These are phyloP conservation scores for Drosophila micromelanica DNA, from an alignment of 1,140 invertebrate species.

Conservation along the genomic window DNA sequence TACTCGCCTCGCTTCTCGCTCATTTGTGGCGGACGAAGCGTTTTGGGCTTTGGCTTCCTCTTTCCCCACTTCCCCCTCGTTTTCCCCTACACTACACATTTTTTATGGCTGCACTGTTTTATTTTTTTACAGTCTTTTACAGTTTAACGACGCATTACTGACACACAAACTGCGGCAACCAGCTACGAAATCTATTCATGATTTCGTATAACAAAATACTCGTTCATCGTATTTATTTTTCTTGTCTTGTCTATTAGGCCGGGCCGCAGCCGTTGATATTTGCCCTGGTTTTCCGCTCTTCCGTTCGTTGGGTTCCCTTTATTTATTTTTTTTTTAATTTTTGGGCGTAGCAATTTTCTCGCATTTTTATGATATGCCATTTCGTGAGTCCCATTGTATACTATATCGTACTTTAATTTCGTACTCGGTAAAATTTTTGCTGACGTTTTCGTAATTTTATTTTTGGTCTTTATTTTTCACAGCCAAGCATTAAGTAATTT, in stretches of 20 bases:
- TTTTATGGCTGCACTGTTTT: constrained; percentile 59
- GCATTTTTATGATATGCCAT: constrained; percentile 66
- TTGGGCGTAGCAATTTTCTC: constrained; percentile 59
- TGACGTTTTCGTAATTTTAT: constrained; percentile 28
- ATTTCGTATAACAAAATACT: constrained; percentile 61
- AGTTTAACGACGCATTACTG: constrained; percentile 81
- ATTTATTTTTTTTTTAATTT: constrained; percentile 73
- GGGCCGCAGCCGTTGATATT: constrained; percentile 36
- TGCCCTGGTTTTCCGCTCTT: constrained; percentile 27
- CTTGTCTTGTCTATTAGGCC: constrained; percentile 54
- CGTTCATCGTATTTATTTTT: constrained; percentile 67
- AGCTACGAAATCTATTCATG: constrained; percentile 70
- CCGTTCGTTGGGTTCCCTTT: constrained; percentile 15
- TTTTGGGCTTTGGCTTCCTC: neutral
- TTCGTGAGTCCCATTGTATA: constrained; percentile 51
- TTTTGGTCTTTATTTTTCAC: constrained; percentile 19
- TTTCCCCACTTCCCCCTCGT: constrained; percentile 40
- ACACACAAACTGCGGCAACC: constrained; percentile 52
- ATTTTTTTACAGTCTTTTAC: constrained; percentile 79
- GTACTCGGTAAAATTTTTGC: constrained; percentile 49
- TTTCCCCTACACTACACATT: constrained; percentile 57
- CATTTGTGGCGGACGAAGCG: neutral
- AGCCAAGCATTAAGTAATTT: constrained; percentile 52
- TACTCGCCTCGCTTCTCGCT: constrained; percentile 54
- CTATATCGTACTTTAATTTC: constrained; percentile 62